A percentile compares a stretch with the other conserved stretches of the same genome.
Evolutionary conservation across 2,888 invertebrate species (phyloP).

Genomic region (Cephus rjabovi): DNA sequence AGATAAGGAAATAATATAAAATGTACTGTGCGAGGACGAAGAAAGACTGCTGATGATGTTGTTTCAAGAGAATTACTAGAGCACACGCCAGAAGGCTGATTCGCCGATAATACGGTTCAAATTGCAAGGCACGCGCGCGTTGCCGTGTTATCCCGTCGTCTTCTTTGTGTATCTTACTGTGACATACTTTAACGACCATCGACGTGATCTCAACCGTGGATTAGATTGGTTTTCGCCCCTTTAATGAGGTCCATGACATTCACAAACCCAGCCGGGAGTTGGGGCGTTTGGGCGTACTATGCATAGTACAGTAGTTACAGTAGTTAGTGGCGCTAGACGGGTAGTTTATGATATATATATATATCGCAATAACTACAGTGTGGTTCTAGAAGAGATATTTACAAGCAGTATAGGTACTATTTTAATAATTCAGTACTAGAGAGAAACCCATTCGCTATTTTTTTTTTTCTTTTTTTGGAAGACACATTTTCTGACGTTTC

Average conservation of each 20-base stretch:
- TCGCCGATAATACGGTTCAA: background rate
- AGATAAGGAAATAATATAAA: background rate
- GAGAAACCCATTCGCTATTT: constrained; percentile 50
- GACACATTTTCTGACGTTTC: constrained; percentile 84
- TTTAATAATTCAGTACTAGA: constrained; percentile 32
- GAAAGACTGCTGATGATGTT: background rate
- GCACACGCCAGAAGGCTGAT: background rate
- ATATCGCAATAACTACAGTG: constrained; percentile 53
- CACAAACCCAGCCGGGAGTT: constrained; percentile 62
- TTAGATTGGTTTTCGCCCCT: constrained; percentile 60
- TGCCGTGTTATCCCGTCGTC: background rate
- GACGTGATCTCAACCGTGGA: constrained; percentile 27
- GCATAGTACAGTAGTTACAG: constrained; percentile 47
- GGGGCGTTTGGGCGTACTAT: constrained; percentile 54
- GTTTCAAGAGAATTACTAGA: background rate
- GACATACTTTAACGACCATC: constrained; percentile 6
- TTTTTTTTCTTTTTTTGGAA: constrained; percentile 75
- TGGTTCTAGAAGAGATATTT: constrained; percentile 53
- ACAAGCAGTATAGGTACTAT: constrained; percentile 62
- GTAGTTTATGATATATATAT: constrained; percentile 29
- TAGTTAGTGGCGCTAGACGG: constrained; percentile 55
- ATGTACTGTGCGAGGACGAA: background rate
- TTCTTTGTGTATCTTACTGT: constrained; percentile 5
- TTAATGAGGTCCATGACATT: constrained; percentile 63
- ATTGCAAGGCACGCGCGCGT: background rate